Base-by-base conservation (phyloP, 2,888 invertebrate species). In the Acanthopleura granulata region DNA sequence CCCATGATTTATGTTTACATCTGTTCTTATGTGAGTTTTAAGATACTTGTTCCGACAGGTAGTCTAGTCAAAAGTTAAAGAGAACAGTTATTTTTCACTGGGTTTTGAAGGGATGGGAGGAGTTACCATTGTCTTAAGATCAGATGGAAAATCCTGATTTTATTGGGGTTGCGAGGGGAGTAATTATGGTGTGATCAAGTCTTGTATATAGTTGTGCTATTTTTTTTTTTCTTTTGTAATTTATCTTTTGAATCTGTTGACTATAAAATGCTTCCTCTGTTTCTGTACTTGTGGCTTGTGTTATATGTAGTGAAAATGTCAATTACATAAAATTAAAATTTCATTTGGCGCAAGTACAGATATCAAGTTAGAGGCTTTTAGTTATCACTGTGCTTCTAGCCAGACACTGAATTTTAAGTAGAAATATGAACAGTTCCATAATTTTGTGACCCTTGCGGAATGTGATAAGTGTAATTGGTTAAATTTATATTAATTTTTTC, bases 61-160 rank as follows among this genome's bases (percentile, higher is more conserved):
- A 66, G 66, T 66, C 66, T 66, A 66, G 66, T 66, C 66, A 66
- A 27, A 27, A 57, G 40, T 57, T 57, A 57, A n/a, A 57, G 57
- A 57, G 57, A 18, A 57, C 57, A 57, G 40, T 40, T 40, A 40
- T 40, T 40, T 40, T 40, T 40, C 40, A 40, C 9, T 40, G 40
- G 40, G 40, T 3, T 40, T 40, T 40, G 40, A 3, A 40, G 40
- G 40, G 40, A 9, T 40, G 40, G 40, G 40, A 40, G 9, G 40
- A 9, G 40, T 40, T 40, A 40, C 40, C 40, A 40, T 40, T 40
- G 9, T 40, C 40, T 40, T 40, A 40, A 9, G 40, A 40, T 40
- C 40, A 3, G 40, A 40, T 40, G 40, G 40, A 40, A 40, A 40
- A 57, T 57, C 22, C 22, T 57, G 22, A 57, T 22, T 57, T n/a